Conservation (phyloP, 1,140 invertebrate species). For the Pogonognathellus flavescens region DNA sequence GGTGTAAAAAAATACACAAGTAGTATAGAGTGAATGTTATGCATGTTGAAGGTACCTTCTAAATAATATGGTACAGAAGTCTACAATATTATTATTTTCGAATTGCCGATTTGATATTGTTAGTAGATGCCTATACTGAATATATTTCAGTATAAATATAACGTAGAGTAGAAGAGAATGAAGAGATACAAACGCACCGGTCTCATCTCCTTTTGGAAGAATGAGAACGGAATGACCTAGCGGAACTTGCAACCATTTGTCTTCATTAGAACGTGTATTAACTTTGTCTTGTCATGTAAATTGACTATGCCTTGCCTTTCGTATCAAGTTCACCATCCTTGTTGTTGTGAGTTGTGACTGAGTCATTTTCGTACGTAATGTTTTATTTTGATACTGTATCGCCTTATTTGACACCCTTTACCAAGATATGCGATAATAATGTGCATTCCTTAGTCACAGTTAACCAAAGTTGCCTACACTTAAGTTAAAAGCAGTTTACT, state of each 20-base stretch:
- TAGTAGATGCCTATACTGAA: background rate
- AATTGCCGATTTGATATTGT: background rate
- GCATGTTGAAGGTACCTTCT: background rate
- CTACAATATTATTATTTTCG: background rate
- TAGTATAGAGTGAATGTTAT: no score
- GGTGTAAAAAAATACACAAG: no score
- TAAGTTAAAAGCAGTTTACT: no score
- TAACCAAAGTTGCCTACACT: no score
- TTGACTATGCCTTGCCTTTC: slow-evolving; percentile 4
- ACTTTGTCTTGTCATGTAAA: slow-evolving; percentile 16
- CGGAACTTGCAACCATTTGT: slow-evolving; percentile 36
- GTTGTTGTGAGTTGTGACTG: background rate
- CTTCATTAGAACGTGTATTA: slow-evolving; percentile 31
- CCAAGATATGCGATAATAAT: no score
- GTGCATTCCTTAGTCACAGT: no score
- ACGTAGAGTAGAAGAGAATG: background rate
- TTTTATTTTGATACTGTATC: no score
- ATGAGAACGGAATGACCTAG: slow-evolving; percentile 42
- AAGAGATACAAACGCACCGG: slow-evolving; percentile 1
- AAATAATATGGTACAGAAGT: background rate
- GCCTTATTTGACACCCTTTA: no score
- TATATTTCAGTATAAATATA: no score
- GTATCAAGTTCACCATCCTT: background rate
- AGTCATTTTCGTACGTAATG: no score
- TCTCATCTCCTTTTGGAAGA: slow-evolving; percentile 25